Evolutionary conservation across 2,113 vertebrate genomes (phyloP), one percentile per base, ranked within the genome.

Genomic region (Lycocorax pyrrhopterus): DNA sequence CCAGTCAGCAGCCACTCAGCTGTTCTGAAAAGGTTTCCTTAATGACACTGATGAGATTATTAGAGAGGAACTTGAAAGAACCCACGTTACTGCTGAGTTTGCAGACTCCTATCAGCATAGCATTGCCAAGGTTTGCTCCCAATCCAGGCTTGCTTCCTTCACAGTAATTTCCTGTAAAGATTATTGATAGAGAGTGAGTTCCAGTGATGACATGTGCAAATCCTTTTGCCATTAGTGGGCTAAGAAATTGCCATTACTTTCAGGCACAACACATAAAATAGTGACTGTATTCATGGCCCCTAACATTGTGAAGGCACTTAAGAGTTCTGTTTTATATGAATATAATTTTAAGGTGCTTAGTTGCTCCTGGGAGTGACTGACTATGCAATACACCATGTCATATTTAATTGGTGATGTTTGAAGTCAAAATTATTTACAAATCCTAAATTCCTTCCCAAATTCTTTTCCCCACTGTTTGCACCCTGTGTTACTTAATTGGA

Each of bases 21-120:
- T 66, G 20, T 74, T 90, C 90, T 90, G 84, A 21, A 85, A 91
- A 77, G 51, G 35, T 87, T 89, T 91, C 75, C 79, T 85, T 91
- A 80, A 93, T 77, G 59, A 74, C 4, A 0, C 63, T 49, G 82
- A 83, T 90, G 51, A 94, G 81, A 88, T 87, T 94, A 76, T 58
- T 81, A 74, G 90, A 90, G 19, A 78, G 87, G 55, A 90, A 71
- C 47, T 86, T 67, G 51, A 77, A 80, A 62, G 91, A 77, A 32
- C n/a, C 60, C 39, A 33, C 0, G 0, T 67, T 81, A 37, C 59
- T 90, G 93, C 94, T 91, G 92, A 77, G 87, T 77, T 71, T 86
- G 79, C 90, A 92, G 85, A 39, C 75, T 81, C 33, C 0, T 58
- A 55, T 74, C 90, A 80, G 51, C 3, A 0, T 1, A 37, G n/a